Percentiles rank a stretch among this genome's conserved stretches.
These are phyloP conservation scores for Pithys albifrons DNA, from an alignment of 2,113 vertebrate species.

Conservation along the genomic window DNA sequence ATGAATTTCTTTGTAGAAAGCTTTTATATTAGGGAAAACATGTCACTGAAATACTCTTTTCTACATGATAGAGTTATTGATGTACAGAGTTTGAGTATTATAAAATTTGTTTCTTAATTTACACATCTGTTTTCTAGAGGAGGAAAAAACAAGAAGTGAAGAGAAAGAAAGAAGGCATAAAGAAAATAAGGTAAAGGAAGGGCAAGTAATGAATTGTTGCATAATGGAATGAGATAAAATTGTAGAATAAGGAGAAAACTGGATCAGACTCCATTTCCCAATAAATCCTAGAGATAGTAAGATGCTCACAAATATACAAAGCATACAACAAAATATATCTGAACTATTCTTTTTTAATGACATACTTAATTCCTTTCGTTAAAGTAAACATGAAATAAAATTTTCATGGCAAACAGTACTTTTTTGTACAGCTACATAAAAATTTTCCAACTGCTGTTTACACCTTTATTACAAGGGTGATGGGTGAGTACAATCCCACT, in stretches of 20 bases:
- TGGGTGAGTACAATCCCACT: background rate
- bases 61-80: background rate
- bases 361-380: background rate
- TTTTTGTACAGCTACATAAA: background rate
- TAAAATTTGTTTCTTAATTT: background rate
- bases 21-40: background rate
- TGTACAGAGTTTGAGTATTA: background rate
- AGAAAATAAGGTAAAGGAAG: conserved; percentile 66
- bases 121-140: conserved; percentile 38
- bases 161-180: conserved; percentile 69
- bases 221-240: background rate
- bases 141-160: conserved; percentile 53
- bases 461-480: background rate
- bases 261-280: background rate
- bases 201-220: background rate
- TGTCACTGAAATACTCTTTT: background rate
- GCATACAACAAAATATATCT: background rate
- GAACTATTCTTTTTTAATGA: background rate
- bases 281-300: background rate
- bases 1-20: background rate
- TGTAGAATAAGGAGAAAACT: background rate
- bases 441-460: background rate
- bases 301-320: background rate
- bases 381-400: background rate
- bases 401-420: background rate